Evolutionary conservation across 2,888 invertebrate genomes (phyloP).

Genomic region (Argyresthia albistria): DNA sequence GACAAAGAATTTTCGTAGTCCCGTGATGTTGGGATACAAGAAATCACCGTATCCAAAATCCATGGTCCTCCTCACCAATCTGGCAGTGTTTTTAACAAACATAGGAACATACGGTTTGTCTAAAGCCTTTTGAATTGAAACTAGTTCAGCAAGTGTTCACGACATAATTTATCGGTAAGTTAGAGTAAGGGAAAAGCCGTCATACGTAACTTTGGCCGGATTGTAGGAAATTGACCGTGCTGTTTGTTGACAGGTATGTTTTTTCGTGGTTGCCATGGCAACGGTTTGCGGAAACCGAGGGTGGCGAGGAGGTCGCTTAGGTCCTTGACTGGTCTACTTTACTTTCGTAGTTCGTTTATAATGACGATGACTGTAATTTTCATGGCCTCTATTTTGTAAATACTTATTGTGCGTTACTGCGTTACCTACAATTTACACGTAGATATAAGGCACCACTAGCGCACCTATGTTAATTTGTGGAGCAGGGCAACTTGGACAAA

Average conservation of each 20-base stretch:
- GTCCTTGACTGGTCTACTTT: constrained; percentile 43
- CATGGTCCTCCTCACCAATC: constrained; percentile 35
- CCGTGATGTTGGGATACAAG: constrained; percentile 48
- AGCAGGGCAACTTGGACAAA: too few relatives aligned
- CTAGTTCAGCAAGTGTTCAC: too few relatives aligned
- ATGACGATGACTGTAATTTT: too few relatives aligned
- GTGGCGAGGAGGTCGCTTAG: constrained; percentile 9
- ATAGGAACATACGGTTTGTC: background rate
- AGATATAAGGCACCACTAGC: too few relatives aligned
- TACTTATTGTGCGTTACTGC: too few relatives aligned
- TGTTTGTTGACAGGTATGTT: constrained; percentile 50
- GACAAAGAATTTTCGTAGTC: constrained; percentile 43
- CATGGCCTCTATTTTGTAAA: constrained; percentile 1
- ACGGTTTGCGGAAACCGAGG: constrained; percentile 44
- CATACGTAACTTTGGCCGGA: constrained; percentile 18
- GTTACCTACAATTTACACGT: too few relatives aligned
- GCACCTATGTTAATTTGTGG: too few relatives aligned
- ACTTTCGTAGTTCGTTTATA: constrained; percentile 8
- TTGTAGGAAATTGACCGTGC: constrained; percentile 31
- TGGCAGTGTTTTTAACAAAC: background rate
- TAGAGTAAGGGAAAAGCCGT: constrained; percentile 2
- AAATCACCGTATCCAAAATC: constrained; percentile 58
- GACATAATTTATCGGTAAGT: too few relatives aligned
- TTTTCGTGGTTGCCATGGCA: constrained; percentile 30
- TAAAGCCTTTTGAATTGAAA: background rate